Percentiles rank a stretch among this genome's conserved stretches.
phyloP scores from a whole-genome alignment of 2,888 invertebrate genomes.

The Rhingia rostrata region DNA sequence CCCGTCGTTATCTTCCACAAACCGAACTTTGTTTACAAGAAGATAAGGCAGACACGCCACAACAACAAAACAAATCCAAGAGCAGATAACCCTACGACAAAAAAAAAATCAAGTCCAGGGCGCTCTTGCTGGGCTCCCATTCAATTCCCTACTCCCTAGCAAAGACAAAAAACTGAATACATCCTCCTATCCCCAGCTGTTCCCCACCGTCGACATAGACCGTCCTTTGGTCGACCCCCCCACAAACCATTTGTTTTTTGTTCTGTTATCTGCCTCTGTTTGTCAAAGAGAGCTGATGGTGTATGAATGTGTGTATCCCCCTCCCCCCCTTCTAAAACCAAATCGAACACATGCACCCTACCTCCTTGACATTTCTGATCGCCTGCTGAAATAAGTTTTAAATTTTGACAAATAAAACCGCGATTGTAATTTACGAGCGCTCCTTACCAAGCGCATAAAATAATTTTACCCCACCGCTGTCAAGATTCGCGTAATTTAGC shows the following conservation, averaged over 20 bases:
- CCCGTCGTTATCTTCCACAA: too few species aligned
- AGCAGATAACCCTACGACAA: too few species aligned
- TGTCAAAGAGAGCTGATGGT: not conserved
- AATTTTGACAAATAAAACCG: constrained; percentile 83
- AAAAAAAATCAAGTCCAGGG: not conserved
- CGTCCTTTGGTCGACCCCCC: too few species aligned
- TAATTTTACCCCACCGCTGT: constrained; percentile 44
- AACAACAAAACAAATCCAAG: too few species aligned
- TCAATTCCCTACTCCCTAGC: too few species aligned
- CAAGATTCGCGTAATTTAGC: constrained; percentile 46
- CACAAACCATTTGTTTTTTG: too few species aligned
- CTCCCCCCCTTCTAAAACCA: not conserved
- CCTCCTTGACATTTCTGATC: constrained; percentile 74
- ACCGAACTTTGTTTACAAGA: too few species aligned
- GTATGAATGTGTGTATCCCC: not conserved
- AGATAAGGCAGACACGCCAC: too few species aligned
- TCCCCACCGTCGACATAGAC: too few species aligned
- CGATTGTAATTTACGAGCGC: constrained; percentile 81
- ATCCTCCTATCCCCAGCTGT: too few species aligned
- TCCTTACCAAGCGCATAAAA: constrained; percentile 24
- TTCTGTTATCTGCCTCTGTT: not conserved
- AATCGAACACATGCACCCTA: not conserved
- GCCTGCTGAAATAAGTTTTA: constrained; percentile 83
- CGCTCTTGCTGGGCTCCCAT: not conserved
- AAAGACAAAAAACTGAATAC: too few species aligned